Evolutionary conservation across 2,113 vertebrate genomes (phyloP).

Genomic region (Epinephelus fuscoguttatus): DNA sequence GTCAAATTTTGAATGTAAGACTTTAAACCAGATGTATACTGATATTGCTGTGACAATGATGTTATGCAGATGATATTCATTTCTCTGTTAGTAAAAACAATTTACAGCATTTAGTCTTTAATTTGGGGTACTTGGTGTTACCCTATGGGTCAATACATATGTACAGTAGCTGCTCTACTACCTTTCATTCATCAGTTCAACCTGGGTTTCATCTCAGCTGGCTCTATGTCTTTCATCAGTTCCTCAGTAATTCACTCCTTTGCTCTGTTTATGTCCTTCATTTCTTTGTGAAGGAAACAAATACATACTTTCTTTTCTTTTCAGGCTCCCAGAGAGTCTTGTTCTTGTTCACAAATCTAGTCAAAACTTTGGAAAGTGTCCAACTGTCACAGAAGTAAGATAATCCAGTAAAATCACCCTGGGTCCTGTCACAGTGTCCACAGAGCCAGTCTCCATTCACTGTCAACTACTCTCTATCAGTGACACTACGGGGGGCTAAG

Average conservation of each 20-base stretch:
- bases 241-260: background rate
- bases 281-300: constrained; percentile 6
- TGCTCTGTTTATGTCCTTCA: constrained; percentile 17
- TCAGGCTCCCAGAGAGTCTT: constrained; percentile 16
- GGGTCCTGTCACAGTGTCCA: constrained; percentile 53
- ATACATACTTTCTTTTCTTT: background rate
- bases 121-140: background rate
- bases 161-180: background rate
- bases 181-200: background rate
- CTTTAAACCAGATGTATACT: no score
- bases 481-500: constrained; percentile 27
- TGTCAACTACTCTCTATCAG: constrained; percentile 38
- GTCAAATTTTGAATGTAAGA: no score
- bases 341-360: constrained; percentile 17
- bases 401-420: constrained; percentile 56
- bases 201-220: background rate
- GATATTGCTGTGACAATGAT: no score
- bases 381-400: constrained; percentile 54
- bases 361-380: constrained; percentile 61
- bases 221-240: background rate
- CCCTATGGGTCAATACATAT: no score
- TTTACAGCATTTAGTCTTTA: background rate
- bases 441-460: constrained; percentile 43
- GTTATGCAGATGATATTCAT: no score
- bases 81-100: no score